A percentile compares a stretch with the other conserved stretches of the same genome.
Conservation (phyloP, 2,888 invertebrate species). For the Lasioglossum calceatum region DNA sequence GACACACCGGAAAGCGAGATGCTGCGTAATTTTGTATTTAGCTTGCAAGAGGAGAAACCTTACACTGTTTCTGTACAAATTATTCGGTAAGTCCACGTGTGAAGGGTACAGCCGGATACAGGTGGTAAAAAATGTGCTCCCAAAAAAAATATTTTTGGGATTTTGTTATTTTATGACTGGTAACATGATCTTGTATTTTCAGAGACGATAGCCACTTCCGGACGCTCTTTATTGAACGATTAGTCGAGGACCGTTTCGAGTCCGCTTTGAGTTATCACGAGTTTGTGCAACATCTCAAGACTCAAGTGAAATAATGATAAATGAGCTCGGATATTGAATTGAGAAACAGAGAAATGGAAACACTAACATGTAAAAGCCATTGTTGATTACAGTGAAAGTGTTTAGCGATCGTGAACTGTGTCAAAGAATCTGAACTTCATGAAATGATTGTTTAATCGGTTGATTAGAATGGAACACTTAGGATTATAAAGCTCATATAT, state of each 20-base stretch:
- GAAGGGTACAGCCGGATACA: neutral
- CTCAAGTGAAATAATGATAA: slow-evolving; percentile 91
- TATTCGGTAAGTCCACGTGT: slow-evolving; percentile 88
- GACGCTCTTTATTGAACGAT: slow-evolving; percentile 92
- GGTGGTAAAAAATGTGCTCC: neutral
- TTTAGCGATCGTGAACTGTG: slow-evolving; percentile 55
- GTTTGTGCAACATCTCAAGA: slow-evolving; percentile 97
- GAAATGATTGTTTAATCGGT: slow-evolving; percentile 51
- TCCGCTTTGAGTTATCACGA: slow-evolving; percentile 98
- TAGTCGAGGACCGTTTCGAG: slow-evolving; percentile 98
- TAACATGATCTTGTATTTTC: slow-evolving; percentile 74
- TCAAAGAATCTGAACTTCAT: slow-evolving; percentile 51
- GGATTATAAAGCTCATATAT: slow-evolving; percentile 38
- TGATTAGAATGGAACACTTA: slow-evolving; percentile 48
- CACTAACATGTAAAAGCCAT: slow-evolving; percentile 32
- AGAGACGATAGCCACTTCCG: slow-evolving; percentile 97
- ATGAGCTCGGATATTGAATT: slow-evolving; percentile 16
- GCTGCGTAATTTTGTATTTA: slow-evolving; percentile 92
- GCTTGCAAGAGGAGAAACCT: slow-evolving; percentile 94
- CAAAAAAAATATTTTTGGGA: neutral
- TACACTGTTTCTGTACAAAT: slow-evolving; percentile 91
- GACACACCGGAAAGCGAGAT: slow-evolving; percentile 90
- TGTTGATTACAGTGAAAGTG: slow-evolving; percentile 62
- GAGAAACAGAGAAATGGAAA: slow-evolving; percentile 25
- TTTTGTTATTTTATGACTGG: too few relatives aligned